Percentiles rank a stretch among this genome's conserved stretches.
phyloP scores from a whole-genome alignment of 2,797 vertebrate genomes.

The Schizothorax lantsangensis region DNA sequence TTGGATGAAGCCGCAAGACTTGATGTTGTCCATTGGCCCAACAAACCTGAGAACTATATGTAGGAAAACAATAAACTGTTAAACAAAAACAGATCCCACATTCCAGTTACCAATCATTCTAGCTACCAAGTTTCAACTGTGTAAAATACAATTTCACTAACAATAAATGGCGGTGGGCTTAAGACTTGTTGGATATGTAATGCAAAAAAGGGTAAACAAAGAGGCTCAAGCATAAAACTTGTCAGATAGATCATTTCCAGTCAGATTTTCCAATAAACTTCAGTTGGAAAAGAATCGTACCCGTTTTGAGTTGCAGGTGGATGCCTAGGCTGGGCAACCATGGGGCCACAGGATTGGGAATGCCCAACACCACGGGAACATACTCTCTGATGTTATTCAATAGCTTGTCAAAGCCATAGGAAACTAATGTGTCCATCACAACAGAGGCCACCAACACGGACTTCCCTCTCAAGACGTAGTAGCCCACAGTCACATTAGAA shows the following conservation, averaged over 20 bases:
- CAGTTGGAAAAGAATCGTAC: conserved; percentile 70
- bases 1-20: conserved; percentile 92
- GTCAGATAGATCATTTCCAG: background rate
- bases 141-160: background rate
- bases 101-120: background rate
- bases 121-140: background rate
- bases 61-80: background rate
- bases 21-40: conserved; percentile 88
- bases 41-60: conserved; percentile 94
- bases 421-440: conserved; percentile 83
- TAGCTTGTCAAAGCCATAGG: conserved; percentile 87
- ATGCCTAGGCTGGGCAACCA: conserved; percentile 84
- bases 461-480: conserved; percentile 85
- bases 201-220: background rate
- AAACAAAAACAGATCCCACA: background rate
- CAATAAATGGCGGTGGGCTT: background rate
- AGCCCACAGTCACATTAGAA: conserved; percentile 88
- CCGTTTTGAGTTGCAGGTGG: conserved; percentile 92
- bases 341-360: conserved; percentile 84
- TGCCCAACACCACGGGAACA: conserved; percentile 82
- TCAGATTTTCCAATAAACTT: background rate
- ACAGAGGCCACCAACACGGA: conserved; percentile 84
- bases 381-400: conserved; percentile 87
- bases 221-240: background rate
- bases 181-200: background rate